phyloP scores from a whole-genome alignment of 2,113 vertebrate genomes.

The Dolichallabes microphthalmus region DNA sequence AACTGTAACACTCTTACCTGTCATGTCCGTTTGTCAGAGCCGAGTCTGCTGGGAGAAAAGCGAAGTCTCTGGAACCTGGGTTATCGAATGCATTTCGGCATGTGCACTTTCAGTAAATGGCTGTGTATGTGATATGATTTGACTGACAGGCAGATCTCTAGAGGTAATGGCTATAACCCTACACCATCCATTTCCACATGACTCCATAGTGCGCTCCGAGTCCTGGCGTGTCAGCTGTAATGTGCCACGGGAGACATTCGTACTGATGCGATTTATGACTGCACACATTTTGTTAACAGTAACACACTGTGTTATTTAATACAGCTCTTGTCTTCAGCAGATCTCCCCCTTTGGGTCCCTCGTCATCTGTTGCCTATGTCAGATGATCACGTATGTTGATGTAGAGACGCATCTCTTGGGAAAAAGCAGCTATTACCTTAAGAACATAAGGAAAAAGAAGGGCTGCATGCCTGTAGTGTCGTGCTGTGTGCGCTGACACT shows the following conservation, averaged over 20 bases:
- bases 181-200: slow-evolving; percentile 17
- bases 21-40: slow-evolving; percentile 15
- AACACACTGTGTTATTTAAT: slow-evolving; percentile 5
- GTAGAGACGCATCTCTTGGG: slow-evolving; percentile 8
- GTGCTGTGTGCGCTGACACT: slow-evolving; percentile 11
- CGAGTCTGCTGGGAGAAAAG: background rate
- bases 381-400: slow-evolving; percentile 13
- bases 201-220: background rate
- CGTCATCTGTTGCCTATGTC: background rate
- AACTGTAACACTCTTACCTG: background rate
- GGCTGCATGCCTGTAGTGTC: background rate
- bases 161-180: slow-evolving; percentile 23
- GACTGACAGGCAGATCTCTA: slow-evolving; percentile 25
- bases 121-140: slow-evolving; percentile 12
- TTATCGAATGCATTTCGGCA: slow-evolving; percentile 16
- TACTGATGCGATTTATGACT: slow-evolving; percentile 33
- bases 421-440: slow-evolving; percentile 11
- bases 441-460: slow-evolving; percentile 9
- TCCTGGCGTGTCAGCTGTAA: background rate
- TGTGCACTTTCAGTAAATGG: slow-evolving; percentile 25
- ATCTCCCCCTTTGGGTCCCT: background rate
- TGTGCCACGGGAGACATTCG: background rate
- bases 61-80: slow-evolving; percentile 1
- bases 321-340: background rate
- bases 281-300: slow-evolving; percentile 22